phyloP scores from a whole-genome alignment of 2,888 invertebrate genomes.

The Ectropis crepuscularia region DNA sequence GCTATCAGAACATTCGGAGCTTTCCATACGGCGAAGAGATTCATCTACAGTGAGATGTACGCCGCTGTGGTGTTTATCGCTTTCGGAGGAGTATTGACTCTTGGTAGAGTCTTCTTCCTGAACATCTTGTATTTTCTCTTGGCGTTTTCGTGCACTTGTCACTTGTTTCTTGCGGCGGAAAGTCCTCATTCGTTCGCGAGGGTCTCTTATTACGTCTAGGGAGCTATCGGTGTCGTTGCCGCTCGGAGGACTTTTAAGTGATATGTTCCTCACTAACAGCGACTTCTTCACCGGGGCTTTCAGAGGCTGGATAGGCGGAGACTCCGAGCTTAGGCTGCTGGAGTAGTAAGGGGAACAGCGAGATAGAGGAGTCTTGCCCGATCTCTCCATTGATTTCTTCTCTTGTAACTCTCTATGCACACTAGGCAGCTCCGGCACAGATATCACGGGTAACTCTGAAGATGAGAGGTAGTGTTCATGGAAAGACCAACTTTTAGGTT shows the following conservation, averaged over 20 bases:
- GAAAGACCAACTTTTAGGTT: conserved; percentile 87
- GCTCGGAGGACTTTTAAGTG: conserved; percentile 89
- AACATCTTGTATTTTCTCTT: conserved; percentile 84
- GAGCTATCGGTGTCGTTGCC: conserved; percentile 91
- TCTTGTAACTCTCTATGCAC: conserved; percentile 77
- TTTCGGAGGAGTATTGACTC: conserved; percentile 81
- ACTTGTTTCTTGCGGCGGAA: conserved; percentile 88
- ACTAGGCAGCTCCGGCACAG: conserved; percentile 82
- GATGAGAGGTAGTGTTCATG: conserved; percentile 86
- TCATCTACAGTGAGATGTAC: conserved; percentile 74
- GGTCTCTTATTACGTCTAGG: conserved; percentile 87
- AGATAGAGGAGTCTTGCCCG: conserved; percentile 84
- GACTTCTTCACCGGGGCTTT: conserved; percentile 88
- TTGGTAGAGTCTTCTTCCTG: conserved; percentile 81
- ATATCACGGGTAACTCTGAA: conserved; percentile 81
- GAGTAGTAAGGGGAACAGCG: conserved; percentile 91
- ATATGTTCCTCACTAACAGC: conserved; percentile 84
- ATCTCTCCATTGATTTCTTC: conserved; percentile 72
- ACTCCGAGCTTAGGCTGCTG: conserved; percentile 90
- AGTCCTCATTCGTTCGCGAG: conserved; percentile 87
- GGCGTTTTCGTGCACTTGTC: conserved; percentile 82
- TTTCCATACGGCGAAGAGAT: conserved; percentile 83
- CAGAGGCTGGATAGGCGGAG: conserved; percentile 88
- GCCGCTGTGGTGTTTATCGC: conserved; percentile 71
- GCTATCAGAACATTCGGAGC: conserved; percentile 88